Conservation (phyloP, 2,113 vertebrate species). For the Leucosticte australis region DNA sequence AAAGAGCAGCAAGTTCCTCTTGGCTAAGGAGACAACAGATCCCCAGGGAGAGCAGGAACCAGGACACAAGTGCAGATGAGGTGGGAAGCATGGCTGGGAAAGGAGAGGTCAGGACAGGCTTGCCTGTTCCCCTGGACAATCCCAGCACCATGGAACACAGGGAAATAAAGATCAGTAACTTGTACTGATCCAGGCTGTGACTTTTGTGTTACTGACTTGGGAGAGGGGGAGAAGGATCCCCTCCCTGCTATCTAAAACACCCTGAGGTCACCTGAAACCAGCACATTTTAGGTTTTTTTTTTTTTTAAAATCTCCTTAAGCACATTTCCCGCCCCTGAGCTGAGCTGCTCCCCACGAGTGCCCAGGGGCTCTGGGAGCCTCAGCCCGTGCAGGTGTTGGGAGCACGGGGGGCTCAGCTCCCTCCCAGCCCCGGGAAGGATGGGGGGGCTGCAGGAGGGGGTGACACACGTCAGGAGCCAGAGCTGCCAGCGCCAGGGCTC, state of each 20-base stretch:
- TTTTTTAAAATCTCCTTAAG: not conserved
- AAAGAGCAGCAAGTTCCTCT: not conserved
- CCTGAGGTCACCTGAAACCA: conserved; percentile 69
- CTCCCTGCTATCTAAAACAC: not conserved
- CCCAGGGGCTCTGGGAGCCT: conserved; percentile 71
- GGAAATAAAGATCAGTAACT: not conserved
- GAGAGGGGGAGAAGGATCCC: not conserved
- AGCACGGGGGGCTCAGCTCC: conserved; percentile 13
- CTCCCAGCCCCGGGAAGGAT: conserved; percentile 66
- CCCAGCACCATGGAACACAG: not conserved
- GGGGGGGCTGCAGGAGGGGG: conserved; percentile 51
- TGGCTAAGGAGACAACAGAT: not conserved
- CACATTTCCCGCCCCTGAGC: not conserved
- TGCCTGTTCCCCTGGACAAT: conserved; percentile 51
- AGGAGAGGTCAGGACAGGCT: not conserved
- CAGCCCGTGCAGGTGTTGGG: conserved; percentile 47
- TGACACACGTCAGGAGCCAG: conserved; percentile 43
- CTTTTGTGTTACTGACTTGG: conserved; percentile 38
- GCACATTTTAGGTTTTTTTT: conserved; percentile 22
- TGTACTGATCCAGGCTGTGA: not conserved
- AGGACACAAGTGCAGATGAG: not conserved
- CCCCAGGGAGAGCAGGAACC: not conserved
- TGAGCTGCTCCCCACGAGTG: conserved; percentile 57
- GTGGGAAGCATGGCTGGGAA: not conserved
- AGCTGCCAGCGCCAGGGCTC: conserved; percentile 69